Evolutionary conservation across 2,113 vertebrate species (phyloP).

Genomic region (Bombycilla garrulus): DNA sequence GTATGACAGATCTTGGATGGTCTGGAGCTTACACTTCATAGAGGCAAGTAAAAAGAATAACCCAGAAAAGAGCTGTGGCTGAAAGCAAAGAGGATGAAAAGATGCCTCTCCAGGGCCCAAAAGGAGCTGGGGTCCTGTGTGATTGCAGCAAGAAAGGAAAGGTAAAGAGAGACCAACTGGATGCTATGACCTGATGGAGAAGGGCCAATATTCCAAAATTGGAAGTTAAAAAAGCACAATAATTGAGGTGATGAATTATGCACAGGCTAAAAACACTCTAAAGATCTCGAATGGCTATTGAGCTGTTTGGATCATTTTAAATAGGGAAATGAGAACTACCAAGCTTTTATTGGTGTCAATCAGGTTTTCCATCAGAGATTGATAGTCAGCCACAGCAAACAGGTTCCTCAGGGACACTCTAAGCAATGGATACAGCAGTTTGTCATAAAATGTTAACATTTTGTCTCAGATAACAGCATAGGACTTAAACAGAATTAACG

Average conservation of each 20-base stretch:
- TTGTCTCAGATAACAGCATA: slow-evolving; percentile 12
- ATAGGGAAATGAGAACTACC: slow-evolving; percentile 2
- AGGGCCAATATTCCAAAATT: not conserved
- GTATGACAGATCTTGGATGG: not conserved
- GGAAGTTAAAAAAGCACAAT: not conserved
- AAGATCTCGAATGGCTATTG: slow-evolving; percentile 11
- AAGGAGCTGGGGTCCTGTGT: not conserved
- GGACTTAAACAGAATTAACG: slow-evolving; percentile 2
- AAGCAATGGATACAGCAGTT: not conserved
- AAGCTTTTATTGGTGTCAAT: slow-evolving; percentile 36
- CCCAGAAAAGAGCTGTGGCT: not conserved
- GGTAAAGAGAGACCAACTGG: not conserved
- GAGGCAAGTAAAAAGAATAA: not conserved
- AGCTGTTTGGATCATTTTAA: slow-evolving; percentile 24
- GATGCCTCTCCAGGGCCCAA: not conserved
- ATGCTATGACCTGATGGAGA: not conserved
- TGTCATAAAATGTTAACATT: slow-evolving; percentile 23
- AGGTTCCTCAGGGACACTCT: not conserved
- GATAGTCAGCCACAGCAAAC: slow-evolving; percentile 22
- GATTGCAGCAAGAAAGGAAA: not conserved
- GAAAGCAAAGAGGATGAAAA: not conserved
- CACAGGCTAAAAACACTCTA: not conserved
- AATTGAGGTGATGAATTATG: slow-evolving; percentile 19
- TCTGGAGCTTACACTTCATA: not conserved
- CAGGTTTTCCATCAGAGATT: slow-evolving; percentile 22